A percentile compares a stretch with the other conserved stretches of the same genome.
These are phyloP conservation scores for Eristalinus aeneus DNA, from an alignment of 2,888 invertebrate species.

Conservation along the genomic window DNA sequence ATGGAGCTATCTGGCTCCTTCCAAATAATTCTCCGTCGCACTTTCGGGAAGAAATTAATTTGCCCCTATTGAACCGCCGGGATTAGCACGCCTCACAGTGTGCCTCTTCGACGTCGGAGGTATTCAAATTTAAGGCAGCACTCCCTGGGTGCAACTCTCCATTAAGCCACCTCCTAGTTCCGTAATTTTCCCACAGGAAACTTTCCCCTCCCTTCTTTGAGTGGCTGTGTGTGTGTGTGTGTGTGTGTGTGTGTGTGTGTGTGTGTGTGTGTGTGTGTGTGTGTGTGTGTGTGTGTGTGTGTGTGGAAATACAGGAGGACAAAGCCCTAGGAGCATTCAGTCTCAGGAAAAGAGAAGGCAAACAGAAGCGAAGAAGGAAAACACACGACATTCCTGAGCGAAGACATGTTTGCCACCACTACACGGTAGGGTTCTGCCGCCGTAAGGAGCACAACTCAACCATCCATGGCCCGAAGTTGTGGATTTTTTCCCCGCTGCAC, in stretches of 20 bases:
- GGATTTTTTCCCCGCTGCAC: neutral
- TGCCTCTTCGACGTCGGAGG: constrained; percentile 6
- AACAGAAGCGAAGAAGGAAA: constrained; percentile 1
- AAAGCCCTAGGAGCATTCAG: constrained; percentile 26
- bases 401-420: constrained; percentile 31
- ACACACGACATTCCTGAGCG: constrained; percentile 23
- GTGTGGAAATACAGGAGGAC: constrained; percentile 22
- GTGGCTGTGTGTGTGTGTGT: too few relatives aligned
- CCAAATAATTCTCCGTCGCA: neutral
- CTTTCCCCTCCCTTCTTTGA: constrained; percentile 1
- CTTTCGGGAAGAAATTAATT: constrained; percentile 31
- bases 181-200: constrained; percentile 24
- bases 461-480: neutral
- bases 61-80: constrained; percentile 25
- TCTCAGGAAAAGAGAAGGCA: constrained; percentile 31
- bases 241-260: neutral
- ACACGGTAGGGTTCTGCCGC: neutral
- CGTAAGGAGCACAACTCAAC: neutral
- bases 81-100: constrained; percentile 30
- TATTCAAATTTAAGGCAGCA: constrained; percentile 25
- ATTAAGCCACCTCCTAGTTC: constrained; percentile 46
- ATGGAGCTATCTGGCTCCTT: neutral
- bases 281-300: neutral
- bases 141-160: neutral
- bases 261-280: too few relatives aligned